Percentiles rank a stretch among this genome's conserved stretches.
Conservation (phyloP, 2,888 invertebrate species). For the Molanna angustata region DNA sequence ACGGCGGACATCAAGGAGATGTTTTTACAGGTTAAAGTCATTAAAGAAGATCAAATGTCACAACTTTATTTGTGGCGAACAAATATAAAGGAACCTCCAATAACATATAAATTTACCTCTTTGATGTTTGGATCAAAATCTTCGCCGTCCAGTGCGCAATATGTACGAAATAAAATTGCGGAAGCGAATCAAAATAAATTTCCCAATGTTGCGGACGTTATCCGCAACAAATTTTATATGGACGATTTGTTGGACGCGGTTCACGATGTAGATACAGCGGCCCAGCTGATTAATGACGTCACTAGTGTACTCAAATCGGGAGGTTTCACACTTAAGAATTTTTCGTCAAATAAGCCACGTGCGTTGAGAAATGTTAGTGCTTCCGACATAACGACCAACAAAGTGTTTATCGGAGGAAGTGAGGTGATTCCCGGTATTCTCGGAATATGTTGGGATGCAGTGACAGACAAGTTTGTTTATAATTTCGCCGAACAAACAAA, state of each 20-base stretch:
- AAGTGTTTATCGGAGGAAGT: too few relatives aligned
- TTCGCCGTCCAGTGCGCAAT: constrained; percentile 35
- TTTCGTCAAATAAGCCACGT: too few relatives aligned
- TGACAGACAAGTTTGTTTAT: too few relatives aligned
- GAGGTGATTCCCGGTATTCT: too few relatives aligned
- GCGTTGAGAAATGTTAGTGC: too few relatives aligned
- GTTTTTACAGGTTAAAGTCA: constrained; percentile 33
- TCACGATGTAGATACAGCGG: constrained; percentile 30
- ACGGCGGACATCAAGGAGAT: constrained; percentile 38
- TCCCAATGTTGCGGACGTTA: not conserved
- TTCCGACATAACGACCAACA: too few relatives aligned
- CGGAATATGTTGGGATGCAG: too few relatives aligned
- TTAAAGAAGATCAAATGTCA: not conserved
- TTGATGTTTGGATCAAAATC: constrained; percentile 35
- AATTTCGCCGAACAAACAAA: too few relatives aligned
- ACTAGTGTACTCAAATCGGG: not conserved
- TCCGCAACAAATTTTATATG: not conserved
- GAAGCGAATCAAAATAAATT: not conserved
- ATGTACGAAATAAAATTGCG: constrained; percentile 3
- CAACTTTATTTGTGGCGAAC: constrained; percentile 5
- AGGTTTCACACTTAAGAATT: not conserved
- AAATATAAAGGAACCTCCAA: constrained; percentile 32
- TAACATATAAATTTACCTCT: constrained; percentile 33
- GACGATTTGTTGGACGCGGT: constrained; percentile 34
- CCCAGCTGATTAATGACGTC: constrained; percentile 21